Percentiles rank a stretch among this genome's conserved stretches.
phyloP scores from a whole-genome alignment of 2,888 invertebrate species.

The Sisyra terminalis region DNA sequence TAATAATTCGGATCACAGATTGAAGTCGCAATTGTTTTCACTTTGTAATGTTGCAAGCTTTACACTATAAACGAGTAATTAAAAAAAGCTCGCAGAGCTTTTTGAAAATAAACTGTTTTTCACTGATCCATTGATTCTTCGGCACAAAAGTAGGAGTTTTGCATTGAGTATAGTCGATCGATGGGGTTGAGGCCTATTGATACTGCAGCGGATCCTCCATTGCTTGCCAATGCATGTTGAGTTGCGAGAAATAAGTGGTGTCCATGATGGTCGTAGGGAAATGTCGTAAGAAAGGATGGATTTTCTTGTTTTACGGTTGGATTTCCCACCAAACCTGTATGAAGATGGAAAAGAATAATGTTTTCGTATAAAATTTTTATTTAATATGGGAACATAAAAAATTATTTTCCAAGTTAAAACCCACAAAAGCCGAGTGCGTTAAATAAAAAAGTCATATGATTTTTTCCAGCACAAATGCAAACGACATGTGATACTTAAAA shows the following conservation, averaged over 20 bases:
- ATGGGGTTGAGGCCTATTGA: slow-evolving; percentile 37
- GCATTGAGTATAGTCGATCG: slow-evolving; percentile 45
- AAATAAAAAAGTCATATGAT: neutral
- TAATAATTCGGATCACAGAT: too few species aligned
- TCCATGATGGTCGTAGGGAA: slow-evolving; percentile 13
- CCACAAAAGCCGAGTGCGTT: neutral
- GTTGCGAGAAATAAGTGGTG: slow-evolving; percentile 1
- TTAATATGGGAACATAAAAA: neutral
- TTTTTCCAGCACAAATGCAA: neutral
- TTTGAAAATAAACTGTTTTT: slow-evolving; percentile 2
- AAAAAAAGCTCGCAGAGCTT: neutral
- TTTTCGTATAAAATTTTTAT: neutral
- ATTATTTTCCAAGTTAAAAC: neutral
- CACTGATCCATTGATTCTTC: slow-evolving; percentile 27
- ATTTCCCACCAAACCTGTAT: neutral
- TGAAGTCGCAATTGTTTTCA: too few species aligned
- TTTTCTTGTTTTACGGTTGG: neutral
- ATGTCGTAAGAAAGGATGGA: slow-evolving; percentile 7
- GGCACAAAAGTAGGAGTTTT: slow-evolving; percentile 43
- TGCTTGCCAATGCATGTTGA: slow-evolving; percentile 18
- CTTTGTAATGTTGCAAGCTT: neutral
- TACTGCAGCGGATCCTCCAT: slow-evolving; percentile 26
- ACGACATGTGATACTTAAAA: too few species aligned
- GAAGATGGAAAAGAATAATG: neutral
- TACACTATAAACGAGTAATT: neutral